phyloP scores from a whole-genome alignment of 2,113 vertebrate species.

The Miniopterus natalensis region DNA sequence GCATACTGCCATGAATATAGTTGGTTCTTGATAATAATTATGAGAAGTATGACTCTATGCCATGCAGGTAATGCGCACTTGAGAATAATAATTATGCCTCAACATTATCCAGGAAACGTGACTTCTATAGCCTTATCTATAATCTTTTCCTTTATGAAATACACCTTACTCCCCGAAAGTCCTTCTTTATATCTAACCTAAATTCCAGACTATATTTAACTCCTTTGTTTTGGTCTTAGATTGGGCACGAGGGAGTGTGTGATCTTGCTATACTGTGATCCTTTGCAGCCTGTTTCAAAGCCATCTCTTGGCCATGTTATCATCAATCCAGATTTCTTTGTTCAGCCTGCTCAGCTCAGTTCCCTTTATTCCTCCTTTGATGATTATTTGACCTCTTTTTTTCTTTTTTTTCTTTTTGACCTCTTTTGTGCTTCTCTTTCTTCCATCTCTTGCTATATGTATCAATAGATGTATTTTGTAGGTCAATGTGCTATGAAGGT shows the following conservation, averaged over 20 bases:
- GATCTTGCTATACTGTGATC: not conserved
- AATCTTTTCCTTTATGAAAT: constrained; percentile 12
- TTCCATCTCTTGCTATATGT: not conserved
- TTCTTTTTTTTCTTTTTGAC: not conserved
- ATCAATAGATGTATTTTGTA: not conserved
- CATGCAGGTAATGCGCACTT: too few relatives aligned
- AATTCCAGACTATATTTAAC: not conserved
- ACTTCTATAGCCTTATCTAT: not conserved
- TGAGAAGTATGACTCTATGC: not conserved
- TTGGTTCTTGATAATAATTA: not conserved
- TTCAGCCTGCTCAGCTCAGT: not conserved
- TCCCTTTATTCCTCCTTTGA: not conserved
- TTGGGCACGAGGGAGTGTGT: not conserved
- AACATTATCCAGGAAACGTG: not conserved
- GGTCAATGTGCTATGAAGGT: not conserved
- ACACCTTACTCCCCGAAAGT: not conserved
- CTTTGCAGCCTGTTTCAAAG: not conserved
- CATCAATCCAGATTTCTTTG: not conserved
- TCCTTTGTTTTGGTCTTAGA: not conserved
- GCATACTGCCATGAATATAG: not conserved
- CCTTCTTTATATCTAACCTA: not conserved
- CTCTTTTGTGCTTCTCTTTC: not conserved
- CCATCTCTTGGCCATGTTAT: rapidly evolving
- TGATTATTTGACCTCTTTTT: not conserved
- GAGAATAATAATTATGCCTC: not conserved